Base-by-base conservation (phyloP, 2,113 vertebrate species). In the Uria aalge region DNA sequence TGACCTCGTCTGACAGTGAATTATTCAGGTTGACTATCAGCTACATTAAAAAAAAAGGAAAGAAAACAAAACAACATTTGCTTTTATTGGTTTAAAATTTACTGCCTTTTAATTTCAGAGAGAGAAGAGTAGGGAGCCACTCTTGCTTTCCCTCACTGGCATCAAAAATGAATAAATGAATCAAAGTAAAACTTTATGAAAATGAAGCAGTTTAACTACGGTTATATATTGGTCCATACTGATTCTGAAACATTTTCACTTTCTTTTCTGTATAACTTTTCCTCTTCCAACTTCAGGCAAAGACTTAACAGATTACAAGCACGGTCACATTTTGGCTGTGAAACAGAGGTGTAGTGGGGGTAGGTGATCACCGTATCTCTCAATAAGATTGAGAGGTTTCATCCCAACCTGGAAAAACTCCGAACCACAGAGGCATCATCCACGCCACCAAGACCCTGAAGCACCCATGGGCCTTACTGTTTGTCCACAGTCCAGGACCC, bases 11-110 rank as follows among this genome's bases (percentile, higher is more conserved):
- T 68, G 76, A 92, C 81, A 90, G 94, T 96, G 95, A 97, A 97
- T 97, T 96, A 89, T 97, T 96, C 95, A 92, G 67, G 91, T 69
- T 97, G 89, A 97, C 80, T 86, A 96, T 91, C 84, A 93, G 85
- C 83, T 85, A 94, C 84, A 89, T 79, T 91, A 41, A 91, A 81
- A 96, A 94, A 96, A 83, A 56, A 50, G 9, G 9, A 52, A 77
- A 77, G 34, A 91, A 77, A 93, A 90, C 41, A 87, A 82, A 90
- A 72, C 23, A 85, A 66, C 69, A 64, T 88, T 92, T 93, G 11
- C 50, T 86, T 76, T 97, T 97, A 96, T 96, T 96, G 83, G 71
- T 93, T 97, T 98, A 97, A 98, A 98, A 98, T 98, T 95, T 94
- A 95, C 66, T 96, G 56, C 30, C 60, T 83, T 94, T 96, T 96